Conservation (phyloP, 2,113 vertebrate species). For the Corythoichthys haematopterus region DNA sequence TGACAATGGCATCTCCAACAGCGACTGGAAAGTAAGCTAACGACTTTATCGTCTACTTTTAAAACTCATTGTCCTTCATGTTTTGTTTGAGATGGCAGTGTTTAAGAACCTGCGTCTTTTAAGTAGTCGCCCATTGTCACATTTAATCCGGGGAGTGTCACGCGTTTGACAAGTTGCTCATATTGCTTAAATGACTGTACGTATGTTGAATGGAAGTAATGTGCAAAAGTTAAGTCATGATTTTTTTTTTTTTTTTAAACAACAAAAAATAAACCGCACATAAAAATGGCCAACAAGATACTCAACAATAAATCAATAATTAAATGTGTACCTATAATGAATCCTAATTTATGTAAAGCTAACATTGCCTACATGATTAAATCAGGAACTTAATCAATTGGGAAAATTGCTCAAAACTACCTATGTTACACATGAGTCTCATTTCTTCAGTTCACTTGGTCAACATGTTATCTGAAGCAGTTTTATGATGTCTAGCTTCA, state of each 20-base stretch:
- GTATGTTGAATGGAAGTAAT: background rate
- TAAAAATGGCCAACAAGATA: no score
- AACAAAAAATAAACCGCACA: no score
- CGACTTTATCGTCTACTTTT: background rate
- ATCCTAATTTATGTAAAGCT: no score
- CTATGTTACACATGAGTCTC: constrained; percentile 21
- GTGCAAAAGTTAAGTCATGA: background rate
- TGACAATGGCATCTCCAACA: constrained; percentile 24
- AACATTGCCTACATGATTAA: background rate
- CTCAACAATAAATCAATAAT: no score
- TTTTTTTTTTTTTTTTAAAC: background rate
- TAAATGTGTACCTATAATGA: no score
- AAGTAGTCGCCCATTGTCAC: background rate
- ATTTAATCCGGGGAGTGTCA: constrained; percentile 3
- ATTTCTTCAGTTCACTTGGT: constrained; percentile 34
- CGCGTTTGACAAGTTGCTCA: background rate
- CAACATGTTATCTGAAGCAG: constrained; percentile 20
- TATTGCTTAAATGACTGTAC: background rate
- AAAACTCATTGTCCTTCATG: background rate
- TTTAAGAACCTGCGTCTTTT: background rate
- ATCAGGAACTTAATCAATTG: constrained; percentile 13
- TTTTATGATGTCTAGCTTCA: constrained; percentile 57
- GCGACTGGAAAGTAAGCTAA: constrained; percentile 34
- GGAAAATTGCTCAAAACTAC: constrained; percentile 13
- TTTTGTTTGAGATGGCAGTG: background rate